phyloP scores from a whole-genome alignment of 2,888 invertebrate genomes.

The Mechanitis messenoides region DNA sequence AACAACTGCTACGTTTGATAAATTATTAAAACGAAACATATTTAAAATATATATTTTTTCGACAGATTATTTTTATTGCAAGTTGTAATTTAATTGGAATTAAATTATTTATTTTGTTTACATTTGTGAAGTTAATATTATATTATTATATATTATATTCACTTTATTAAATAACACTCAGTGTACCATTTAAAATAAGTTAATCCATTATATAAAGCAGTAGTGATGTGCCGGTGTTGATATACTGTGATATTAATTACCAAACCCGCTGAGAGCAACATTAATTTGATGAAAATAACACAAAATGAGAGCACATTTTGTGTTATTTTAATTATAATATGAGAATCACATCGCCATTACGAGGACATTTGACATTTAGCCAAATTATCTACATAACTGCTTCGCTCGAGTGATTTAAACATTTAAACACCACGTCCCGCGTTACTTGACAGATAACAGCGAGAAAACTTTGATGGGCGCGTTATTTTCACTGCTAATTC shows the following conservation, averaged over 20 bases:
- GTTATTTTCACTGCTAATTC: constrained; percentile 45
- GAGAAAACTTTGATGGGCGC: constrained; percentile 54
- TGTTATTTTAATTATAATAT: constrained; percentile 22
- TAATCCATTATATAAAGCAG: constrained; percentile 1
- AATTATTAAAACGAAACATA: too few relatives aligned
- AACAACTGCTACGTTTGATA: too few relatives aligned
- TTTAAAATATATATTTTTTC: too few relatives aligned
- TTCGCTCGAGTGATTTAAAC: constrained; percentile 46
- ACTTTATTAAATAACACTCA: too few relatives aligned
- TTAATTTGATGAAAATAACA: constrained; percentile 15
- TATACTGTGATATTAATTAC: constrained; percentile 14
- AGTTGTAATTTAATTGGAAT: too few relatives aligned
- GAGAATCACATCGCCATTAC: constrained; percentile 13
- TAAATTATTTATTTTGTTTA: too few relatives aligned
- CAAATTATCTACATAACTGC: constrained; percentile 51
- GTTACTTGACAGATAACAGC: constrained; percentile 54
- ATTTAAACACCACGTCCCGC: constrained; percentile 39
- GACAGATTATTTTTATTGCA: too few relatives aligned
- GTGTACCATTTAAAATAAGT: neutral
- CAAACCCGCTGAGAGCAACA: constrained; percentile 10
- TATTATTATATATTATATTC: too few relatives aligned
- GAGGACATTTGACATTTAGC: constrained; percentile 39
- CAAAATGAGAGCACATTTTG: constrained; percentile 13
- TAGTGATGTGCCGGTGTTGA: neutral
- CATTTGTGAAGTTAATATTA: too few relatives aligned